Conservation (phyloP, 2,888 invertebrate genomes). For the Chirona hameri region DNA sequence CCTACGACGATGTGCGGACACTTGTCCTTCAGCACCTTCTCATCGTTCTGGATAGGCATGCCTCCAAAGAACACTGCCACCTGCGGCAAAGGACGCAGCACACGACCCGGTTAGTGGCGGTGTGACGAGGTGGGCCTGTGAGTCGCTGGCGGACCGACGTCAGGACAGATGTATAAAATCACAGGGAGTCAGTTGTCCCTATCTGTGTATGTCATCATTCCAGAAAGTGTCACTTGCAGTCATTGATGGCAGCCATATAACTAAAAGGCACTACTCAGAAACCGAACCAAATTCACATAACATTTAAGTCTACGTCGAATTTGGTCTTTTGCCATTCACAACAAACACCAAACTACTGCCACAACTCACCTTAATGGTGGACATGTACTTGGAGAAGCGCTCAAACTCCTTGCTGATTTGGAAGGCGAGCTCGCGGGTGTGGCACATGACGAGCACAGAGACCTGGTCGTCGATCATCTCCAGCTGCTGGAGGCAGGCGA, state of each 20-base stretch:
- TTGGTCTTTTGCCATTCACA: too few species aligned
- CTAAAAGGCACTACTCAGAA: too few species aligned
- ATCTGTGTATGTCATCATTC: too few species aligned
- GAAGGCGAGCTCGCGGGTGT: conserved; percentile 97
- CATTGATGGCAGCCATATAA: too few species aligned
- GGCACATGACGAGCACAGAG: conserved; percentile 98
- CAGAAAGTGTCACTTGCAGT: too few species aligned
- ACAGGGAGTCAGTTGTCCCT: neutral
- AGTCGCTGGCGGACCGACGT: too few species aligned
- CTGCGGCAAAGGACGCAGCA: conserved; percentile 42
- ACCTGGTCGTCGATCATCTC: conserved; percentile 89
- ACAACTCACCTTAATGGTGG: conserved; percentile 72
- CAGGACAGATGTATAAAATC: neutral
- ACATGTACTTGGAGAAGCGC: conserved; percentile 98
- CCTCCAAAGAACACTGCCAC: conserved; percentile 98
- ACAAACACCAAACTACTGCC: too few species aligned
- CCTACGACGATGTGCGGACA: conserved; percentile 99
- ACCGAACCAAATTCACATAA: too few species aligned
- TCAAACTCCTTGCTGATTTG: conserved; percentile 99
- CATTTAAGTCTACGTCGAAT: too few species aligned
- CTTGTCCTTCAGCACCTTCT: conserved; percentile 89
- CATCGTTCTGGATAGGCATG: conserved; percentile 92
- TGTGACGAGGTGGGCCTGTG: neutral
- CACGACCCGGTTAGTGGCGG: neutral
- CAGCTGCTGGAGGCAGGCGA: conserved; percentile 95